Percentiles rank a stretch among this genome's conserved stretches.
Evolutionary conservation across 2,113 vertebrate genomes (phyloP).

Genomic region (Phoenicopterus ruber): DNA sequence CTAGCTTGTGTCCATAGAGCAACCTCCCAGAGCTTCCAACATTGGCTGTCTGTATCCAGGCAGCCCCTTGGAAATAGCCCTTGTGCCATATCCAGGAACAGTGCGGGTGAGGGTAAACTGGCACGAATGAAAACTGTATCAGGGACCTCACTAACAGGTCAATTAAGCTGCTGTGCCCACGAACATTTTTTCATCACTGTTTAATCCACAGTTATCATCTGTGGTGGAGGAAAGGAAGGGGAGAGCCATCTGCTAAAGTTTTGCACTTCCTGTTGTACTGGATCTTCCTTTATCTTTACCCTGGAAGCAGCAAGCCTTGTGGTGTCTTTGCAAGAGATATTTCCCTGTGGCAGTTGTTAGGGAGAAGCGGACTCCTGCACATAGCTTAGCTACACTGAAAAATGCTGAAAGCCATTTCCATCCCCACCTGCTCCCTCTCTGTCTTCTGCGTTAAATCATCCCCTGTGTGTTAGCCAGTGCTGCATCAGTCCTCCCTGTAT

Average conservation of each 20-base stretch:
- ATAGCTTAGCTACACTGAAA: background rate
- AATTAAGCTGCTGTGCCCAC: background rate
- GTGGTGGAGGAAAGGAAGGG: background rate
- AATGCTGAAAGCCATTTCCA: background rate
- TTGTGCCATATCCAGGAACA: background rate
- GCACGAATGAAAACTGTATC: background rate
- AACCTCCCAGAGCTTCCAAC: background rate
- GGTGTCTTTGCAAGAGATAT: background rate
- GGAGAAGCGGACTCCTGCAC: background rate
- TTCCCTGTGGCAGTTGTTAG: background rate
- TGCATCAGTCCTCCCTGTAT: background rate
- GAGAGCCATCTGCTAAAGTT: background rate
- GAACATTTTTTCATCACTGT: background rate
- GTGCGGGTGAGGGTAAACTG: background rate
- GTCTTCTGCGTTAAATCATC: background rate
- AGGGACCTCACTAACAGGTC: background rate
- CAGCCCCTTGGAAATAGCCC: background rate
- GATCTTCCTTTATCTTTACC: background rate
- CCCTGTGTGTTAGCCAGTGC: background rate
- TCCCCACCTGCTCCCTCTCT: background rate
- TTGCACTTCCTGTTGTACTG: background rate
- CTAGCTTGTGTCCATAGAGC: background rate
- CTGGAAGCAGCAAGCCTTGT: background rate
- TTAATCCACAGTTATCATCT: background rate
- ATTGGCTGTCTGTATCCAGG: fast-evolving